Conservation (phyloP, 2,797 vertebrate genomes). For the Sebastes minor region DNA sequence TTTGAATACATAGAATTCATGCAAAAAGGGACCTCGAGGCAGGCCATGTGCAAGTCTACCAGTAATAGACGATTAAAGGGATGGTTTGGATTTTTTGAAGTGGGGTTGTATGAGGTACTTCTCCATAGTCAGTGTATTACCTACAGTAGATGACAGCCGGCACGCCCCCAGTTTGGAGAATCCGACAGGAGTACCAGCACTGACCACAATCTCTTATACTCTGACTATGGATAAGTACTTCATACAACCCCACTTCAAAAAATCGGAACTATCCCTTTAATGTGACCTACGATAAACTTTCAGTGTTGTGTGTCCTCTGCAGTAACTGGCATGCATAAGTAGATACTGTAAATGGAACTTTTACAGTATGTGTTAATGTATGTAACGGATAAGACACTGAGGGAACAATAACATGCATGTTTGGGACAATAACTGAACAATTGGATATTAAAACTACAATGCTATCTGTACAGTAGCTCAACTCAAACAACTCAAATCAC, state of each 20-base stretch:
- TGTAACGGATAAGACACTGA: conserved; percentile 7
- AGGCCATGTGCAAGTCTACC: conserved; percentile 79
- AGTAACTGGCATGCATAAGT: conserved; percentile 43
- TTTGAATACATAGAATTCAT: conserved; percentile 85
- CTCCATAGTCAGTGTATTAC: not conserved
- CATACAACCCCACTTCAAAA: not conserved
- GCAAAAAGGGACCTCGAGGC: conserved; percentile 79
- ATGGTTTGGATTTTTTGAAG: not conserved
- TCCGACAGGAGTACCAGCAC: too few relatives aligned
- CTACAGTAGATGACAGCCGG: not conserved
- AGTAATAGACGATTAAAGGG: conserved; percentile 42
- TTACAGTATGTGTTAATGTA: conserved; percentile 21
- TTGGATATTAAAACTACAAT: not conserved
- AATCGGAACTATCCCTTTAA: not conserved
- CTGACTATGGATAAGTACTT: not conserved
- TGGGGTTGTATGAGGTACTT: not conserved
- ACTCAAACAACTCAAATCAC: conserved; percentile 10
- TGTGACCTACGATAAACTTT: conserved; percentile 26
- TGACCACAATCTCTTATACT: too few relatives aligned
- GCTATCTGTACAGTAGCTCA: not conserved
- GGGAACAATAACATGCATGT: conserved; percentile 54
- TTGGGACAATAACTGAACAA: conserved; percentile 12
- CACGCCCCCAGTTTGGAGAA: not conserved
- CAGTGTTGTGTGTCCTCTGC: conserved; percentile 9
- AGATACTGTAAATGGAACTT: conserved; percentile 12